Conservation (phyloP, 2,113 vertebrate species). For the Stercorarius parasiticus region DNA sequence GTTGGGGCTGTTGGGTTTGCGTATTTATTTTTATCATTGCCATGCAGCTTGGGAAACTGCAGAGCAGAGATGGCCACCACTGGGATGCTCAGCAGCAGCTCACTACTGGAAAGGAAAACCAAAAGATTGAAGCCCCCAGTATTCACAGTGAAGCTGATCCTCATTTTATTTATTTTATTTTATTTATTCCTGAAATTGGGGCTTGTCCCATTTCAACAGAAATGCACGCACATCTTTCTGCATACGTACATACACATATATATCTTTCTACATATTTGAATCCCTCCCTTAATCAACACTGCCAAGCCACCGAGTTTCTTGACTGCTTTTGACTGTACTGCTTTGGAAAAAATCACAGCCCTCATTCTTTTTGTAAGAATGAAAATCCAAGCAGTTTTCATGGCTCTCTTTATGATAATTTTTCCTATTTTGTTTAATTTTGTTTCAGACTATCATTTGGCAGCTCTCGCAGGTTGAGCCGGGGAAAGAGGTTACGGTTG, state of each 20-base stretch:
- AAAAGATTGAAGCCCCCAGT: background rate
- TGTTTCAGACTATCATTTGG: background rate
- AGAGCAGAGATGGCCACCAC: background rate
- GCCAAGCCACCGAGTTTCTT: background rate
- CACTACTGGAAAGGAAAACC: background rate
- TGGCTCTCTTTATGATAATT: background rate
- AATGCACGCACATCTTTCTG: background rate
- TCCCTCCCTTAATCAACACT: background rate
- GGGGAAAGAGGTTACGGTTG: background rate
- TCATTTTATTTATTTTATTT: background rate
- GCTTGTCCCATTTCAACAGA: background rate
- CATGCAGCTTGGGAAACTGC: background rate
- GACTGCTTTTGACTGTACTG: background rate
- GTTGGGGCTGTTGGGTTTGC: background rate
- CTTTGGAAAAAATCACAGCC: background rate
- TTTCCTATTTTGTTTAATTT: background rate
- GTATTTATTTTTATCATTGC: background rate
- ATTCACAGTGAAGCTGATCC: background rate
- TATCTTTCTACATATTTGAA: background rate
- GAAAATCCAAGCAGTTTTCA: background rate
- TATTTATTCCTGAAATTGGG: background rate
- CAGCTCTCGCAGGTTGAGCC: background rate
- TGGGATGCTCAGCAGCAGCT: background rate
- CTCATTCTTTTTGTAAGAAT: background rate
- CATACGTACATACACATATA: rapidly evolving